phyloP scores from a whole-genome alignment of 2,113 vertebrate genomes.

The Ophiodon elongatus region DNA sequence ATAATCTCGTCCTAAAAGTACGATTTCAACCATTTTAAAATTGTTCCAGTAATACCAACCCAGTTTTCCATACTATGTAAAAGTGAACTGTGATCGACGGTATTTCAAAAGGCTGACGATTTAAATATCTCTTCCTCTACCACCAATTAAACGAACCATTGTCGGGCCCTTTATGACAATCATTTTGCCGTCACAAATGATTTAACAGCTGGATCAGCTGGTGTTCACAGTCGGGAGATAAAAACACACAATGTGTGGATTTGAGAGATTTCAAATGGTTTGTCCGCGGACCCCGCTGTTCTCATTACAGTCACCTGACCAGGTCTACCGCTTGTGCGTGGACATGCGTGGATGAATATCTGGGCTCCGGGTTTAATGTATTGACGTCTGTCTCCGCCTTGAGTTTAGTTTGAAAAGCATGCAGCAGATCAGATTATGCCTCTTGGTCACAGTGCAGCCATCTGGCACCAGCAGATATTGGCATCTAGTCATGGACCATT shows the following conservation, averaged over 20 bases:
- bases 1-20: not conserved
- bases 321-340: not conserved
- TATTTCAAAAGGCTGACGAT: not conserved
- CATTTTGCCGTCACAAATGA: not conserved
- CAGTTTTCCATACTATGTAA: not conserved
- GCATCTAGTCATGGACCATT: constrained; percentile 63
- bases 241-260: not conserved
- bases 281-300: not conserved
- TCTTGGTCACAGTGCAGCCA: constrained; percentile 52
- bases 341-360: not conserved
- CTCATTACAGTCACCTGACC: too few relatives aligned
- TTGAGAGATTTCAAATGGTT: not conserved
- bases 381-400: constrained; percentile 34
- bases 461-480: constrained; percentile 70
- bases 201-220: not conserved
- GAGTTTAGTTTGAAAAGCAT: constrained; percentile 54
- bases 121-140: not conserved
- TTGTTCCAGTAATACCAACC: not conserved
- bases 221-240: not conserved
- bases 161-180: not conserved
- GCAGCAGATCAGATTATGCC: constrained; percentile 44
- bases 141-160: not conserved
- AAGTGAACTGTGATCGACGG: not conserved
- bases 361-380: constrained; percentile 52
- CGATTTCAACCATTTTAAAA: not conserved